Conservation (phyloP, 2,113 vertebrate species). For the Scolopax mira region DNA sequence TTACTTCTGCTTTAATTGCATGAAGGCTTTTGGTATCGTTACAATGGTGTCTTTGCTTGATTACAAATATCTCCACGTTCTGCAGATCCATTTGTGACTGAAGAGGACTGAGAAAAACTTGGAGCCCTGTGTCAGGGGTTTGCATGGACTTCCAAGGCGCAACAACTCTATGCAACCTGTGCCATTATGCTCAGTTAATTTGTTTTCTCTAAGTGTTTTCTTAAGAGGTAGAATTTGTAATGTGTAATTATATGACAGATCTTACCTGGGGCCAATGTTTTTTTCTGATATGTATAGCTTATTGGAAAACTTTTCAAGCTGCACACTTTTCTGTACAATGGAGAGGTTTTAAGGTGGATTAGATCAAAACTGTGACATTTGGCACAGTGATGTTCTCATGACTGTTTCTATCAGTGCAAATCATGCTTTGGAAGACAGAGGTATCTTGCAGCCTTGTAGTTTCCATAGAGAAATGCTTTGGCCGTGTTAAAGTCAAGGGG, state of each 20-base stretch:
- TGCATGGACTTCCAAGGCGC: neutral
- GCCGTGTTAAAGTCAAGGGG: neutral
- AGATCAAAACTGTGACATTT: neutral
- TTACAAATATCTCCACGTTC: neutral
- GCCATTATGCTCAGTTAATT: neutral
- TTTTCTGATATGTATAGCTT: neutral
- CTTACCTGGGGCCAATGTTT: neutral
- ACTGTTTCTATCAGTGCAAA: neutral
- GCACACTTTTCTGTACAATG: neutral
- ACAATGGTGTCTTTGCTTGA: neutral
- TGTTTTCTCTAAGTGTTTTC: neutral
- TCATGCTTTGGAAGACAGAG: neutral
- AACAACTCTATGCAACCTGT: neutral
- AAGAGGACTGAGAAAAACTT: neutral
- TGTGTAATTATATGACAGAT: neutral
- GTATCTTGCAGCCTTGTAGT: neutral
- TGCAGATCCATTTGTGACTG: neutral
- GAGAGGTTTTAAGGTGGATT: neutral
- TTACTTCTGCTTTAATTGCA: neutral
- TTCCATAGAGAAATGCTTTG: neutral
- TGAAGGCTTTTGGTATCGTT: neutral
- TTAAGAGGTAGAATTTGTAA: neutral
- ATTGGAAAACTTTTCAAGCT: neutral
- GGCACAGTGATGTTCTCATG: neutral
- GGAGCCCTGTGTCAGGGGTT: neutral